phyloP scores from a whole-genome alignment of 1,140 invertebrate genomes.

The Tetragnatha versicolor region DNA sequence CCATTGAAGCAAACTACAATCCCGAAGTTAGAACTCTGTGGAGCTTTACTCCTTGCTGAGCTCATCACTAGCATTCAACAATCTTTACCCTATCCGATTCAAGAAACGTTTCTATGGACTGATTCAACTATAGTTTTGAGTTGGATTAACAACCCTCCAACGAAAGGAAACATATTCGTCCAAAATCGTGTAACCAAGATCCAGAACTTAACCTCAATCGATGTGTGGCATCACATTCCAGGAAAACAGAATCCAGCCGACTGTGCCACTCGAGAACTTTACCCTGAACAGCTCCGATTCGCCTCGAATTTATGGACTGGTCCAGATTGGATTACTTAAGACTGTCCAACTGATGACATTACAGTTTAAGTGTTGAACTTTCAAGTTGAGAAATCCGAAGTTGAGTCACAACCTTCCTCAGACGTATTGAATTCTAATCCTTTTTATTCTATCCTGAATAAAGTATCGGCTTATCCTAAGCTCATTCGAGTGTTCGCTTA shows the following conservation, averaged over 20 bases:
- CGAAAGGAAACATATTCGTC: not conserved
- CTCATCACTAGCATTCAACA: not conserved
- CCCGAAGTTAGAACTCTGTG: slow-evolving; percentile 54
- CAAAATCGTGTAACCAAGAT: not conserved
- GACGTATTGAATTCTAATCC: no score
- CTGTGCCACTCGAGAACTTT: no score
- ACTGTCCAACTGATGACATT: no score
- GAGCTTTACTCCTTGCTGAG: slow-evolving; percentile 9
- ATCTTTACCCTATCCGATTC: not conserved
- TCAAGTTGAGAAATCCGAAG: no score
- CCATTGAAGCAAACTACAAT: slow-evolving; percentile 61
- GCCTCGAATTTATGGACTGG: no score
- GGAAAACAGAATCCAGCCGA: not conserved
- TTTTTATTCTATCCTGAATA: not conserved
- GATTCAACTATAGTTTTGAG: not conserved
- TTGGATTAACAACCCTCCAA: not conserved
- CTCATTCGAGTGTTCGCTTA: not conserved
- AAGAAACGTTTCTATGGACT: not conserved
- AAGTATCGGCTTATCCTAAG: not conserved
- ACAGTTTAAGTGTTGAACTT: no score
- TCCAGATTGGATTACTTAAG: no score
- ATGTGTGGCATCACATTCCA: not conserved
- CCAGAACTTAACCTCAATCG: not conserved
- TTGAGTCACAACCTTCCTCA: no score
- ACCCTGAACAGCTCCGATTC: no score